These are phyloP conservation scores for Leiothrix lutea DNA, from an alignment of 2,113 vertebrate species.

Conservation along the genomic window DNA sequence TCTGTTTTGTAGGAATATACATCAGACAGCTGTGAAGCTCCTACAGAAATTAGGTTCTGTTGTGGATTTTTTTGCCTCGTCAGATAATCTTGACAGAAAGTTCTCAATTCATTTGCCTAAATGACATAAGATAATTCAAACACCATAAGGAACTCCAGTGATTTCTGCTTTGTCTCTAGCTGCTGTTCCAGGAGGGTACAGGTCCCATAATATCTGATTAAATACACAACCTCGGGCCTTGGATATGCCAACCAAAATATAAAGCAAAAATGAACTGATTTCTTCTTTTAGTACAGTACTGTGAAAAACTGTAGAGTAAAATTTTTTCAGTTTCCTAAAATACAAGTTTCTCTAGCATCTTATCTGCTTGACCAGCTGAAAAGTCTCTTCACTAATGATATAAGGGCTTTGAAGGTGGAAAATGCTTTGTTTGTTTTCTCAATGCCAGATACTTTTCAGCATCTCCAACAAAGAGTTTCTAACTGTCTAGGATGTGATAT, in stretches of 20 bases:
- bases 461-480: not conserved
- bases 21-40: not conserved
- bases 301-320: not conserved
- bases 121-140: not conserved
- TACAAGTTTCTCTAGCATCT: not conserved
- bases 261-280: not conserved
- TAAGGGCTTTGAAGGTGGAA: not conserved
- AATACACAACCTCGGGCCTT: not conserved
- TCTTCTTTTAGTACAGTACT: not conserved
- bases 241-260: not conserved
- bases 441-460: not conserved
- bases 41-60: not conserved
- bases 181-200: not conserved
- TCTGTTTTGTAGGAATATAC: not conserved
- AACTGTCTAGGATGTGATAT: not conserved
- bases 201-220: not conserved
- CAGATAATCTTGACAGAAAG: not conserved
- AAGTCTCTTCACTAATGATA: not conserved
- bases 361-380: not conserved
- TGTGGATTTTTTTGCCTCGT: not conserved
- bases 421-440: not conserved
- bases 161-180: not conserved
- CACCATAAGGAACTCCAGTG: not conserved
- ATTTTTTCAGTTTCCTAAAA: not conserved
- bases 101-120: not conserved